phyloP scores from a whole-genome alignment of 2,797 vertebrate genomes.

The Agapornis canus region DNA sequence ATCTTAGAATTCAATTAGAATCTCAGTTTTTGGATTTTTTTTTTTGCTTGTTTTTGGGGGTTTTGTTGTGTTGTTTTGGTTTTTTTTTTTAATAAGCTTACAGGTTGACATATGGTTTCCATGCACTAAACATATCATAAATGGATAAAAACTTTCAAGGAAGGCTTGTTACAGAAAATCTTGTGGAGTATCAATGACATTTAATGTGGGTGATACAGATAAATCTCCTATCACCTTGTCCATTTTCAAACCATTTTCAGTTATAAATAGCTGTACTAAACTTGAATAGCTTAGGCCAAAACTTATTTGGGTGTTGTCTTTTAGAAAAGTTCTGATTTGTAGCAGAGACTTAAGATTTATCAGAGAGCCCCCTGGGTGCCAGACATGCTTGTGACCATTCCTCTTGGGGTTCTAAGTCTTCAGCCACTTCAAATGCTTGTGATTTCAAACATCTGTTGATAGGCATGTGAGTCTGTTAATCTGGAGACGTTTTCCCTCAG shows the following conservation, averaged over 20 bases:
- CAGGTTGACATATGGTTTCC: background rate
- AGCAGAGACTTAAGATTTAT: background rate
- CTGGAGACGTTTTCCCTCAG: background rate
- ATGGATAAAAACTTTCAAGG: background rate
- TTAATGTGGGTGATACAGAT: background rate
- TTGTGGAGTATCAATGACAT: background rate
- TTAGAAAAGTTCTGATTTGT: background rate
- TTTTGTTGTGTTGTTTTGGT: background rate
- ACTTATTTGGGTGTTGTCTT: background rate
- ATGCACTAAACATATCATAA: background rate
- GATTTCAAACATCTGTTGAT: background rate
- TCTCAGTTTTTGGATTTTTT: background rate
- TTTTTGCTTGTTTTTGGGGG: too few species aligned
- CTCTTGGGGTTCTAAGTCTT: background rate
- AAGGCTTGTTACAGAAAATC: background rate
- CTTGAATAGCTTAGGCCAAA: background rate
- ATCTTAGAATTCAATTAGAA: background rate
- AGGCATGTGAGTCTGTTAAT: background rate
- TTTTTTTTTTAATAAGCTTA: background rate
- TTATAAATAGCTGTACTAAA: background rate
- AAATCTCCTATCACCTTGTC: background rate
- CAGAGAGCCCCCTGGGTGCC: background rate
- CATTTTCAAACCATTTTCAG: background rate
- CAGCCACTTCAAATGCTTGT: background rate
- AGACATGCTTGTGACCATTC: background rate